Base-by-base conservation (phyloP, 2,888 invertebrate species). In the Lasioglossum morio region DNA sequence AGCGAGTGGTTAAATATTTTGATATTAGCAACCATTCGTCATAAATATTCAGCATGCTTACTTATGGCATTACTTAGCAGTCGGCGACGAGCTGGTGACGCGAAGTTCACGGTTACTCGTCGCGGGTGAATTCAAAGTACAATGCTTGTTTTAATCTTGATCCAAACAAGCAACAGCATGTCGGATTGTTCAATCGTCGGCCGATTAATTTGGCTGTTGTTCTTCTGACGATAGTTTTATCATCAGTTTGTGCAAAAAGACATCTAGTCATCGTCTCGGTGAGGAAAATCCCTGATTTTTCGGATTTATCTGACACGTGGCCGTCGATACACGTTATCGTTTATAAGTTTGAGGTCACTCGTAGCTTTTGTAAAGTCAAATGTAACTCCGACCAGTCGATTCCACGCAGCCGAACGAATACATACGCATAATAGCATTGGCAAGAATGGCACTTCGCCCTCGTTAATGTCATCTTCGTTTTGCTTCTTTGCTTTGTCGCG, bases 1-100 rank as follows among this genome's bases (percentile, higher is more conserved):
- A 53, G 7, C 14, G 23, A 16, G 19, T 27, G 79, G 73, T 82
- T 73, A 69, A 69, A 43, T 34, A 69, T 77, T 73, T 81, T 23
- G 30, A 60, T n/a, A 37, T 10, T 34, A 69, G 16, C 27, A n/a
- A n/a, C 37, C 14, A n/a, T 40, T 23, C 37, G 40, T 40, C 40
- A 70, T 70, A 70, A 40, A 70, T 70, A 40, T 70, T 70, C n/a
- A 40, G 3, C 34, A 69, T 23, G 7, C 30, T 19, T 7, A 16
- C 63, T 16, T 27, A 30, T 30, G 27, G 16, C 16, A 63, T 69
- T 10, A 5, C 23, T 34, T 63, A 30, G 63, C 63, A 63, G 27
- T 5, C 63, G 63, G 30, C 30, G 57, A 4, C 57, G 27, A 63
- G 2, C 2, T 30, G 30, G 30, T 16, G 34, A 69, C 23, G 19